Evolutionary conservation across 2,888 invertebrate species (phyloP).

Genomic region (Cheilosia impressa): DNA sequence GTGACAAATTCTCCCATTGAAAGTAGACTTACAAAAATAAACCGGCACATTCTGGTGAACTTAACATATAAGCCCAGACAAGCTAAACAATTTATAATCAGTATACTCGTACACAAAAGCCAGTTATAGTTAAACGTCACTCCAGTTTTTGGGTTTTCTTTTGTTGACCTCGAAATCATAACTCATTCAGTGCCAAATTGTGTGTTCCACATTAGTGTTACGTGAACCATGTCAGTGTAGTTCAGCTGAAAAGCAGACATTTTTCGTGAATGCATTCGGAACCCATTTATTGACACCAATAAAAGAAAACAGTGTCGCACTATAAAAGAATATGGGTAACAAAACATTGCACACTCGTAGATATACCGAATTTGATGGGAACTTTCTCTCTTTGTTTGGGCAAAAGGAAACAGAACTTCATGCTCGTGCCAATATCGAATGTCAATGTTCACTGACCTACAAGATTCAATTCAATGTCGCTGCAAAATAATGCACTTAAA

Average conservation of each 20-base stretch:
- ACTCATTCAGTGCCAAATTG: conserved; percentile 33
- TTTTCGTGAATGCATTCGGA: conserved; percentile 14
- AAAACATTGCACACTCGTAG: neutral
- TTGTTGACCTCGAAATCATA: conserved; percentile 57
- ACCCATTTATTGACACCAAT: conserved; percentile 37
- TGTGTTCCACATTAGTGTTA: conserved; percentile 44
- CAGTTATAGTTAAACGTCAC: conserved; percentile 34
- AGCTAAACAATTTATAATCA: neutral
- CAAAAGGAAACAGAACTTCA: neutral
- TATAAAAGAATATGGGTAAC: neutral
- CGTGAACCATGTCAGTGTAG: conserved; percentile 54
- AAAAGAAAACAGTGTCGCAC: conserved; percentile 5
- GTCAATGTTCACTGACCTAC: neutral
- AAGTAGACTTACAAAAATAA: neutral
- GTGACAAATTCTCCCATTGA: neutral
- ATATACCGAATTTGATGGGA: neutral
- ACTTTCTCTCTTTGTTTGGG: neutral
- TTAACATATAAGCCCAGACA: neutral
- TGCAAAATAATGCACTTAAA: too few species aligned
- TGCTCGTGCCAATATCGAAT: neutral
- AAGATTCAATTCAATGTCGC: neutral
- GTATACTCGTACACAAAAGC: conserved; percentile 8
- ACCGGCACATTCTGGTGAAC: conserved; percentile 16
- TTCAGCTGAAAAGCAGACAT: conserved; percentile 4
- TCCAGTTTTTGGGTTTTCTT: conserved; percentile 44